Base-by-base conservation (phyloP, 1,140 invertebrate species). In the Dufourea novaeangliae region DNA sequence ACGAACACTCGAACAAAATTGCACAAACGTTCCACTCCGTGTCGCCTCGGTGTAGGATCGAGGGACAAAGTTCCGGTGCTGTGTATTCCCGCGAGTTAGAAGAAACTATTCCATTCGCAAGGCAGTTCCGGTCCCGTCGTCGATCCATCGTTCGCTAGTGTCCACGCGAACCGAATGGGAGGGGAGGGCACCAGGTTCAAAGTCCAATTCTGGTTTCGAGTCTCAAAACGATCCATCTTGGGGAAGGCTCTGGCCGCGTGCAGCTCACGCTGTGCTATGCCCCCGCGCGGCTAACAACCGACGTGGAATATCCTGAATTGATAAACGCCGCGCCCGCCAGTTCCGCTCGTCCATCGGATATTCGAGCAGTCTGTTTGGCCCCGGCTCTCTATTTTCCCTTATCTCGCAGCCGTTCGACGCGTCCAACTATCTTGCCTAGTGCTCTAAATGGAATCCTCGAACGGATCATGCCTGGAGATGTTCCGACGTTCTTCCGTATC, bases 401-500 rank as follows among this genome's bases (percentile, higher is more conserved):
- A 70, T 77, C 64, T 69, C 56, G 39, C 17, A 14, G 34, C 14
- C 41, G 59, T 62, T 77, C 75, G 44, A 61, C 74, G 67, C 67
- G 62, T 22, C 56, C 44, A 63, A 77, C 56, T 54, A 77, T 77
- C 56, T 54, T 46, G n/a, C 4, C 56, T 22, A 8, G 29, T 22
- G 0, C 20, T 32, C 46, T 56, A 61, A 71, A 71, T 63, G 75
- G 75, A 77, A 77, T 77, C 22, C 68, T 14, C 75, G 57, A 62
- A 62, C 2, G 66, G 32, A 70, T 77, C 63, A 27, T 34, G 22
- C 37, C 4, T 6, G 22, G n/a, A 71, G 75, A 71, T 56, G 68
- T 77, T 77, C 62, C 75, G 27, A 25, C 22, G 44, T 77, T 61
- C 75, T 70, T 71, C 67, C 44, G 44, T 32, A n/a, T 25, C 0